Evolutionary conservation across 1,140 invertebrate genomes (phyloP), one percentile per base, ranked within the genome.

Genomic region (Zophobas atratus): DNA sequence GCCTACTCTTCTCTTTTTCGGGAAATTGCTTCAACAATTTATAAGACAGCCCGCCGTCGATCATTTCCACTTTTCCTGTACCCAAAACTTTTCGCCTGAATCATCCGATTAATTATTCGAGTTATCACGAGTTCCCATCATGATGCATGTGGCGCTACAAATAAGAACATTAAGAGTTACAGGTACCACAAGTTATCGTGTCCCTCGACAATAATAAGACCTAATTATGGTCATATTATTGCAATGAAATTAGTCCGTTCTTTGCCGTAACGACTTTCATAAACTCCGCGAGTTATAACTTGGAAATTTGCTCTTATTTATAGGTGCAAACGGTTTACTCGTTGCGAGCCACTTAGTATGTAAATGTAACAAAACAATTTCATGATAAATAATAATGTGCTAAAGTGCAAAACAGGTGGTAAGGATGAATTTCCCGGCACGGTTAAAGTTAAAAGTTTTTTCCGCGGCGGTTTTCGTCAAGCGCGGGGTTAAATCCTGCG

Each of bases 401-500:
- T 67, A 67, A 67, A 67, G 6, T 43, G 20, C 38, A 67, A 67
- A 67, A 67, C 60, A 67, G 60, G 60, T 67, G 60, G 60, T 43
- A 43, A 67, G 39, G 60, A 67, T 67, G 60, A 67, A 67, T 67
- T 67, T 67, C 60, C 39, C 43, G 60, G 60, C 60, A 43, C 60
- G 56, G 56, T 60, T 60, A 39, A 60, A 67, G 56, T 60, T 60
- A 39, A 60, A 67, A 72, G 51, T 72, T 72, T 72, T 72, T 72
- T 72, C 70, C 70, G 67, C 78, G 57, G 78, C 55, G 79, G 79
- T 78, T 83, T 83, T 83, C 80, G 80, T 83, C 81, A 83, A 82
- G 81, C 79, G 82, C 77, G 76, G 82, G 81, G 81, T 82, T 81
- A 81, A 82, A 83, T 81, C 81, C 80, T 81, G 79, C 80, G 72